A percentile compares a stretch with the other conserved stretches of the same genome.
These are phyloP conservation scores for Parauchenoglanis ngamensis DNA, from an alignment of 2,797 vertebrate genomes.

Conservation along the genomic window DNA sequence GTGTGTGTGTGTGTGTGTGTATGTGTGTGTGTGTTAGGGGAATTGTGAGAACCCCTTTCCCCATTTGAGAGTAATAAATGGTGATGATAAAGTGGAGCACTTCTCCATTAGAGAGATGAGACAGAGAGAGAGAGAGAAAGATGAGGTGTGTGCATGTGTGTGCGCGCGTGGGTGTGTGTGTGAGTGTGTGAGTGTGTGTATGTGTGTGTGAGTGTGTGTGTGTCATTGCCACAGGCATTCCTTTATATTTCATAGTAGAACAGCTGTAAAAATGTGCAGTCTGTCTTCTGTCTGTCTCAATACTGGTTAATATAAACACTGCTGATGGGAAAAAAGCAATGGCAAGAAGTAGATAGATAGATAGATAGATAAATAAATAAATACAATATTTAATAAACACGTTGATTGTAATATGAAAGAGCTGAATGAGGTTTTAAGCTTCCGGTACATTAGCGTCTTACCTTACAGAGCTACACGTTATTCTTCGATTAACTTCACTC, in stretches of 20 bases:
- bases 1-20: constrained; percentile 14
- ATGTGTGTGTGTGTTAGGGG: neutral
- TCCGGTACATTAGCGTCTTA: neutral
- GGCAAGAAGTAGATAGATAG: neutral
- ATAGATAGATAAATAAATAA: neutral
- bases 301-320: constrained; percentile 3
- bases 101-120: constrained; percentile 30
- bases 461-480: neutral
- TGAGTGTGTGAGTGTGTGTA: constrained; percentile 7
- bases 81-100: constrained; percentile 32
- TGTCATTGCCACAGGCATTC: constrained; percentile 5
- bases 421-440: neutral
- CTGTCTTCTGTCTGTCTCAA: neutral
- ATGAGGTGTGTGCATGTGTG: no score
- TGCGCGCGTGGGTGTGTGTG: neutral
- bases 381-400: neutral
- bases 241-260: constrained; percentile 10
- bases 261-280: constrained; percentile 23
- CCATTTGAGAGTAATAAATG: constrained; percentile 25
- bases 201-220: neutral
- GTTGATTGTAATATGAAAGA: neutral
- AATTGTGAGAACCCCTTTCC: neutral
- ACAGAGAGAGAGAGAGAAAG: neutral
- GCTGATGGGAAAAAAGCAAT: neutral
- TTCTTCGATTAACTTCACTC: neutral